Conservation (phyloP, 92 coral and sea anemone genomes). For the Parazoanthus swiftii region DNA sequence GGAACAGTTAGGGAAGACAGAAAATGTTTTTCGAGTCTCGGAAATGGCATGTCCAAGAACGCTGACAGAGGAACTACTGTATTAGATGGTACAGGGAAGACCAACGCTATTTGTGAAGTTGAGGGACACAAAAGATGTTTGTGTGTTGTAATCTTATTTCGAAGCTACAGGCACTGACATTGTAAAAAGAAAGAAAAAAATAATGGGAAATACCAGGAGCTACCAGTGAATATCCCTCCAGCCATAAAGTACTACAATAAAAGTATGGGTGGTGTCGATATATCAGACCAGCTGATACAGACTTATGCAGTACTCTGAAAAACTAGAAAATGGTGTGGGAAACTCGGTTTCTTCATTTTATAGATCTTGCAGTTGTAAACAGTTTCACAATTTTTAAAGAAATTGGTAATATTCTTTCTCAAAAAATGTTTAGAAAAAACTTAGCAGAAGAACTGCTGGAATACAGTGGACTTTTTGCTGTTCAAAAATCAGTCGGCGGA, state of each 20-base stretch:
- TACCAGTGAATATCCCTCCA: constrained; percentile 16
- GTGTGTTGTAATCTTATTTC: constrained; percentile 3
- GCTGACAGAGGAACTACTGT: background rate
- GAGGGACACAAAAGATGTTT: constrained; percentile 21
- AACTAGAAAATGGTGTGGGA: constrained; percentile 47
- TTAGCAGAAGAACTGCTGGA: background rate
- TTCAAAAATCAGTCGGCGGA: constrained; percentile 7
- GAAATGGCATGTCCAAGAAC: constrained; percentile 9
- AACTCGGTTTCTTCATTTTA: constrained; percentile 37
- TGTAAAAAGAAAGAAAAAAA: constrained; percentile 15
- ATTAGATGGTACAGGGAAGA: constrained; percentile 17
- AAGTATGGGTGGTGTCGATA: constrained; percentile 13
- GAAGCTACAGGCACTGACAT: constrained; percentile 21
- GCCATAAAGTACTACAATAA: background rate
- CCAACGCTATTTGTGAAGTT: constrained; percentile 7
- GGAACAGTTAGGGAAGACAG: constrained; percentile 19
- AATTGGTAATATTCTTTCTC: constrained; percentile 14
- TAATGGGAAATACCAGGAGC: background rate
- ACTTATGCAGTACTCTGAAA: background rate
- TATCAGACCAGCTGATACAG: constrained; percentile 18
- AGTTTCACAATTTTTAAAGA: constrained; percentile 16
- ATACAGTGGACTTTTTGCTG: too few species aligned
- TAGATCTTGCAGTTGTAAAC: constrained; percentile 49
- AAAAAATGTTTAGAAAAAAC: constrained; percentile 9
- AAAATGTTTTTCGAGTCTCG: constrained; percentile 16